phyloP scores from a whole-genome alignment of 1,140 invertebrate genomes.

The Acyrthosiphon pisum region DNA sequence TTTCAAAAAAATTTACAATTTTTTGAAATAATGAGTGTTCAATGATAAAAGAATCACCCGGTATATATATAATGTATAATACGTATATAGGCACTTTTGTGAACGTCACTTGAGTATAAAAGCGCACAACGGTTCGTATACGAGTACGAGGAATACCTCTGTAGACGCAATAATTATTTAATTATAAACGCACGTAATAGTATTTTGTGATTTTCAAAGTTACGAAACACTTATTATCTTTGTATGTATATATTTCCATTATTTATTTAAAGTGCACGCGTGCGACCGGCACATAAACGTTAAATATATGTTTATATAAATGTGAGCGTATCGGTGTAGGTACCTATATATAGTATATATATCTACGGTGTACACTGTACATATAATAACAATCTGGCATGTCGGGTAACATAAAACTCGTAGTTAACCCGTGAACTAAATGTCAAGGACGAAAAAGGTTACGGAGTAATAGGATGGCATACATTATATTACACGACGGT shows the following conservation, averaged over 20 bases:
- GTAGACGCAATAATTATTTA: neutral
- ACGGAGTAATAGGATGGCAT: neutral
- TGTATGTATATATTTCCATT: neutral
- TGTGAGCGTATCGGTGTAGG: neutral
- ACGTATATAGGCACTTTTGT: neutral
- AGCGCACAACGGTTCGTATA: neutral
- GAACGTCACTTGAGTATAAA: neutral
- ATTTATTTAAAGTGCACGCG: constrained; percentile 11
- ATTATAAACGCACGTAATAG: constrained; percentile 10
- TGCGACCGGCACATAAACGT: neutral
- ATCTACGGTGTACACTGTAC: no score
- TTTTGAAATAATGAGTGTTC: no score
- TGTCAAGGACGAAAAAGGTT: constrained; percentile 8
- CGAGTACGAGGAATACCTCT: neutral
- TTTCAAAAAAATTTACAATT: no score
- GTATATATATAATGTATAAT: no score
- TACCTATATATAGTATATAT: neutral
- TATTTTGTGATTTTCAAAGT: constrained; percentile 18
- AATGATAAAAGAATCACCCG: no score
- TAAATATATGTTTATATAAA: neutral
- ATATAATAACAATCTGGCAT: constrained; percentile 7
- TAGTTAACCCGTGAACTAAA: neutral
- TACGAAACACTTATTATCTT: neutral
- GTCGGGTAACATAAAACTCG: neutral
- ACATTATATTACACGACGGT: neutral